Evolutionary conservation across 2,888 invertebrate genomes (phyloP).

Genomic region (Exocentrus adspersus): DNA sequence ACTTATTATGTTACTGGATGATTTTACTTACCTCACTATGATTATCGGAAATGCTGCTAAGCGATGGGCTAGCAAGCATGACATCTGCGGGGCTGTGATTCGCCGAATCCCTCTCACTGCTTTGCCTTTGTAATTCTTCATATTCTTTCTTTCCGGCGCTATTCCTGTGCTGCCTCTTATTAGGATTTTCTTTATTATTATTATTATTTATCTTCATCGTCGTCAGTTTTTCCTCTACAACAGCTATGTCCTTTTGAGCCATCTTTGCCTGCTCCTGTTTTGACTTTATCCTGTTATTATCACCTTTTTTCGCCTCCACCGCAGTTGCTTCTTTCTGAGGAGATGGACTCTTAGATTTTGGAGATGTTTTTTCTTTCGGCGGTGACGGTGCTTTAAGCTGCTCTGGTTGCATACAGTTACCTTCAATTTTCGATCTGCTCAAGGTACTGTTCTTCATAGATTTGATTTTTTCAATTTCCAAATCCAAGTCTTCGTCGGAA

Average conservation of each 20-base stretch:
- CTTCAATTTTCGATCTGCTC: slow-evolving; percentile 26
- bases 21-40: slow-evolving; percentile 70
- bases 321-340: slow-evolving; percentile 2
- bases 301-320: slow-evolving; percentile 11
- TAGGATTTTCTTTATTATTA: slow-evolving; percentile 27
- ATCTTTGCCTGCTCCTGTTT: slow-evolving; percentile 36
- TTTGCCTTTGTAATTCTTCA: slow-evolving; percentile 58
- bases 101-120: slow-evolving; percentile 73
- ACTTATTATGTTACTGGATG: no score
- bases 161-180: slow-evolving; percentile 21
- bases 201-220: slow-evolving; percentile 39
- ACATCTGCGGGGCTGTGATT: slow-evolving; percentile 82
- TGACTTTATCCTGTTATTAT: slow-evolving; percentile 20
- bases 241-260: slow-evolving; percentile 45
- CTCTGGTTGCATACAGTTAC: slow-evolving; percentile 21
- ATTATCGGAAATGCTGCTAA: slow-evolving; percentile 76
- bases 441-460: slow-evolving; percentile 62
- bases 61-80: slow-evolving; percentile 73
- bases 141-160: slow-evolving; percentile 23
- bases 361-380: background rate
- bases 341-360: background rate
- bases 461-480: slow-evolving; percentile 73
- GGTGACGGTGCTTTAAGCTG: slow-evolving; percentile 38
- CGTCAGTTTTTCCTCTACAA: slow-evolving; percentile 49
- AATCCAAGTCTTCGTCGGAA: slow-evolving; percentile 75